Percentiles rank a stretch among this genome's conserved stretches.
These are phyloP conservation scores for Philaethria dido DNA, from an alignment of 2,888 invertebrate genomes.

Conservation along the genomic window DNA sequence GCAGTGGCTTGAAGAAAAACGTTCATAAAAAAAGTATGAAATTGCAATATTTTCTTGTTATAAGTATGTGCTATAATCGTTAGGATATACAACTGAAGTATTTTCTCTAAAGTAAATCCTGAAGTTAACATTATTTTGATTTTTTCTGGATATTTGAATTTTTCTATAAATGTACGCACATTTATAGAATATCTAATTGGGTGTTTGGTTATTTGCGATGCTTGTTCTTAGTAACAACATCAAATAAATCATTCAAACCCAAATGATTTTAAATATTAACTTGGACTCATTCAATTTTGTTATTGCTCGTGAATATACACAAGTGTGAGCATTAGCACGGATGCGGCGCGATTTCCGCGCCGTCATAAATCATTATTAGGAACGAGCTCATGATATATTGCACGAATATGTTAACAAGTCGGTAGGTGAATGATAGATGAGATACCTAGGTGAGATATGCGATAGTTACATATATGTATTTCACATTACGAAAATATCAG, in stretches of 20 bases:
- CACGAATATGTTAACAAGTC: slow-evolving; percentile 42
- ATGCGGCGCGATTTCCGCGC: slow-evolving; percentile 20
- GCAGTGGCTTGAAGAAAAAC: no score
- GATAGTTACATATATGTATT: slow-evolving; percentile 26
- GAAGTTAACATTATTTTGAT: no score
- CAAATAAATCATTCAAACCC: background rate
- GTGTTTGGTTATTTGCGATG: no score
- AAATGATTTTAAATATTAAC: background rate
- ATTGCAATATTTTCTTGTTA: no score
- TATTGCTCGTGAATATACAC: background rate
- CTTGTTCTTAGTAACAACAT: background rate
- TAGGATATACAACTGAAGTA: no score
- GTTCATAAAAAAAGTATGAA: no score
- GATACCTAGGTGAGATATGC: slow-evolving; percentile 24
- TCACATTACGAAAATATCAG: slow-evolving; percentile 23
- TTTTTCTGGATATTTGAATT: no score
- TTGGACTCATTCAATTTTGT: background rate
- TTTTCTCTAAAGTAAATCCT: no score
- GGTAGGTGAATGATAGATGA: slow-evolving; percentile 39
- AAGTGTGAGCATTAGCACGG: slow-evolving; percentile 17
- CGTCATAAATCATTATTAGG: slow-evolving; percentile 41
- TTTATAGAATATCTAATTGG: no score
- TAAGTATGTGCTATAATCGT: no score
- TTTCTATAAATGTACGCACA: no score
- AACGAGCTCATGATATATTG: slow-evolving; percentile 37